Base-by-base conservation (phyloP, 2,888 invertebrate species). In the Lasioglossum lativentre region DNA sequence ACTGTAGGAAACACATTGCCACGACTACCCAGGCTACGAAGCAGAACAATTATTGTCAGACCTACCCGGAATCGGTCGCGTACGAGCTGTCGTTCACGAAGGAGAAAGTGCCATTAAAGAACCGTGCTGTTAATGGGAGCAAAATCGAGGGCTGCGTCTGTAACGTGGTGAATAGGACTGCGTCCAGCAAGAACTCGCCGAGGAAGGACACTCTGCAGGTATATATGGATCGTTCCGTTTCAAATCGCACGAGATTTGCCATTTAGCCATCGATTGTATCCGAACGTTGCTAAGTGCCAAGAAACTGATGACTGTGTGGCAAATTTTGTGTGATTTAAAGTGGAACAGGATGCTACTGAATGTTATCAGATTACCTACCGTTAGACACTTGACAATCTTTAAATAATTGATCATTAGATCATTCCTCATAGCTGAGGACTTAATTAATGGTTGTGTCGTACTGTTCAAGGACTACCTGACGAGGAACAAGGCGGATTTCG, bases 391-490 rank as follows among this genome's bases (percentile, higher is more conserved):
- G 8, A 23, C 10, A 52, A 23, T 52, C 52, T 52, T 52, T 8
- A 23, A 52, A 23, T 23, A 23, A 52, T 52, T 52, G 3, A 52
- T 23, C 10, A 52, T 23, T 23, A 52, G 23, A 52, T 47, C 6
- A 23, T 47, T 47, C 47, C 47, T 47, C 47, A 23, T 47, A 47
- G 47, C 47, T 6, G 47, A 47, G 23, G 23, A 47, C 8, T 47
- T 47, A 47, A n/a, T 1, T 4, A 56, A 56, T 56, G 12, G 4
- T 12, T 56, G 1, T 56, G 56, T 56, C 0, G 56, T 2, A n/a
- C n/a, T n/a, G 4, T 96, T 97, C 42, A 95, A 97, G 96, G 97
- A 98, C 82, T 97, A 97, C 93, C 96, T 98, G 91, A 96, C 96
- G 88, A 96, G 94, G 86, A 97, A 97, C 90, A 96, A 97, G 52